Evolutionary conservation across 1,140 invertebrate species (phyloP).

Genomic region (Drosophila tristis): DNA sequence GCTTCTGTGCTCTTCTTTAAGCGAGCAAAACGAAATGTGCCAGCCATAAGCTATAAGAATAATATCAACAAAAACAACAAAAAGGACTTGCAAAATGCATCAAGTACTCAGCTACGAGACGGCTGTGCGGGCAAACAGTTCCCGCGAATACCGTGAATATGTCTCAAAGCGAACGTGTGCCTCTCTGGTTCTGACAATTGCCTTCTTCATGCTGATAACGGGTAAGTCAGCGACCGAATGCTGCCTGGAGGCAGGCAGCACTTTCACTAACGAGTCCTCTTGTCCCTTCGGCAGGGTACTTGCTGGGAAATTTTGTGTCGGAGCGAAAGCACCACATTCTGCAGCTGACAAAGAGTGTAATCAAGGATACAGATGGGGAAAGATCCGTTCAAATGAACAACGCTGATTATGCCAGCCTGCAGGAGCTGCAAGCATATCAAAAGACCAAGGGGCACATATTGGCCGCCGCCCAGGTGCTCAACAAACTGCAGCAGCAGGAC

Average conservation of each 20-base stretch:
- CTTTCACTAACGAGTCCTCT: slow-evolving; percentile 56
- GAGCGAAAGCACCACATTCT: slow-evolving; percentile 82
- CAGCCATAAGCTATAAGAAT: not conserved
- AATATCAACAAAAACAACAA: not conserved
- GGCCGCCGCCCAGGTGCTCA: slow-evolving; percentile 64
- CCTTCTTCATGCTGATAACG: slow-evolving; percentile 81
- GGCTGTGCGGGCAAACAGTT: slow-evolving; percentile 76
- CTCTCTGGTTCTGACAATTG: slow-evolving; percentile 77
- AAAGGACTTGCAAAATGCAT: slow-evolving; percentile 66
- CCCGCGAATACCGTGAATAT: slow-evolving; percentile 78
- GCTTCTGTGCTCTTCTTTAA: not conserved
- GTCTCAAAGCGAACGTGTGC: slow-evolving; percentile 82
- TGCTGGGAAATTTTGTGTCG: slow-evolving; percentile 80
- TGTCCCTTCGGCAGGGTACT: slow-evolving; percentile 66
- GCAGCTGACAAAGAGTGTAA: slow-evolving; percentile 67
- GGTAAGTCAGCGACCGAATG: slow-evolving; percentile 48
- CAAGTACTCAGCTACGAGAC: slow-evolving; percentile 84
- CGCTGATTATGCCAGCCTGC: slow-evolving; percentile 68
- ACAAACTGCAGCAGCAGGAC: slow-evolving; percentile 72
- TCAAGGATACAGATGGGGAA: slow-evolving; percentile 40
- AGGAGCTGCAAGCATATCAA: slow-evolving; percentile 72
- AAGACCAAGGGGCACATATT: slow-evolving; percentile 72
- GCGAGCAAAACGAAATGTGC: slow-evolving; percentile 14
- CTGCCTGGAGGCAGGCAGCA: slow-evolving; percentile 4
- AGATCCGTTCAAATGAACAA: slow-evolving; percentile 62